Conservation (phyloP, 64 coral and sea anemone genomes). For the Actinia tenebrosa region DNA sequence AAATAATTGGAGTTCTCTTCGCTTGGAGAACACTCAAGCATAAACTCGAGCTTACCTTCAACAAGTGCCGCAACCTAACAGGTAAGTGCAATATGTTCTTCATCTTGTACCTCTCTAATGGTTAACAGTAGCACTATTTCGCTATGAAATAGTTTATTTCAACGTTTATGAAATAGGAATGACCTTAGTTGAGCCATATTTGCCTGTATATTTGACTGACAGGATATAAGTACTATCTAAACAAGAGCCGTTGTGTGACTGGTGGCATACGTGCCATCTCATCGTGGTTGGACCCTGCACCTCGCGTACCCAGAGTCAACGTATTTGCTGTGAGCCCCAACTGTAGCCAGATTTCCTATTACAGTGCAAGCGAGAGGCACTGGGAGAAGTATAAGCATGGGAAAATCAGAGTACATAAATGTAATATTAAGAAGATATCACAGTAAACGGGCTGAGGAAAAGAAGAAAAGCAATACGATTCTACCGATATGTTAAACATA, state of each 20-base stretch:
- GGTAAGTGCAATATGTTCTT: neutral
- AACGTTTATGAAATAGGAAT: too few relatives aligned
- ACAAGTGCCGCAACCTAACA: slow-evolving; percentile 14
- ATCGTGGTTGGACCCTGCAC: slow-evolving; percentile 65
- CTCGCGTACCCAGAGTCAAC: slow-evolving; percentile 34
- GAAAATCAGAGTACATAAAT: neutral
- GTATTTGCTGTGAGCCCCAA: slow-evolving; percentile 40
- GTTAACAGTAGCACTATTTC: too few relatives aligned
- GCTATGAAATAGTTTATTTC: too few relatives aligned
- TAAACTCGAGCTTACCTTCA: slow-evolving; percentile 32
- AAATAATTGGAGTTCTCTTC: slow-evolving; percentile 27
- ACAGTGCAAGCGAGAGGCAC: neutral
- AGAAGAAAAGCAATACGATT: neutral
- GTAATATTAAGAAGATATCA: neutral
- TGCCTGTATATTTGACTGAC: neutral
- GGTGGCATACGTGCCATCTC: slow-evolving; percentile 58
- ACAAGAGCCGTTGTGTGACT: slow-evolving; percentile 73
- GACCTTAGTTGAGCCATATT: too few relatives aligned
- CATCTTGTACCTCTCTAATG: too few relatives aligned
- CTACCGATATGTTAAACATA: too few relatives aligned
- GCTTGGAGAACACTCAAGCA: slow-evolving; percentile 31
- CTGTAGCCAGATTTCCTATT: slow-evolving; percentile 41
- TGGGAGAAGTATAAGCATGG: slow-evolving; percentile 25
- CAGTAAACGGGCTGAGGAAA: neutral
- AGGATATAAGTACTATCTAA: slow-evolving; percentile 61